These are phyloP conservation scores for Oreotrochilus melanogaster DNA, from an alignment of 2,113 vertebrate species.

Conservation along the genomic window DNA sequence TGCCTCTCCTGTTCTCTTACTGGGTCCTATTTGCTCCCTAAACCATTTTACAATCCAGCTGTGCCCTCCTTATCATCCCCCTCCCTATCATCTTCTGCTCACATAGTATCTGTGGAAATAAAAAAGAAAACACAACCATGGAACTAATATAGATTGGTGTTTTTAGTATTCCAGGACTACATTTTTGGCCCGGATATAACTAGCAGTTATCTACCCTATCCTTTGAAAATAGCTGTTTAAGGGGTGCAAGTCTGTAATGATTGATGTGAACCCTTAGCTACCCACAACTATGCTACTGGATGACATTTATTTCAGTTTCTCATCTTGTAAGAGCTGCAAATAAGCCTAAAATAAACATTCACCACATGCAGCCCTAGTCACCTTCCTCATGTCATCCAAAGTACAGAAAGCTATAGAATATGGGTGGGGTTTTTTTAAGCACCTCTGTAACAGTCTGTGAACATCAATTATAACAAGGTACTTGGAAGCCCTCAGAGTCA, in stretches of 20 bases:
- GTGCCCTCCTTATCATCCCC: accelerated
- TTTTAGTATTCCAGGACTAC: not conserved
- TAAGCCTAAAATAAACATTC: not conserved
- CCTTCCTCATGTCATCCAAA: not conserved
- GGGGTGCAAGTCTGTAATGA: not conserved
- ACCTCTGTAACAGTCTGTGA: not conserved
- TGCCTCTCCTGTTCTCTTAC: not conserved
- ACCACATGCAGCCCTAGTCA: not conserved
- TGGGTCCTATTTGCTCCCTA: not conserved
- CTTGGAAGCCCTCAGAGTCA: not conserved
- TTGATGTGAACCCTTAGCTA: not conserved
- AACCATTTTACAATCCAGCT: not conserved
- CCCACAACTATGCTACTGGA: not conserved
- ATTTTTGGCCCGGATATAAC: not conserved
- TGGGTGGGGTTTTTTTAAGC: not conserved
- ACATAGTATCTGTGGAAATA: not conserved
- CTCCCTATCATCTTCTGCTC: not conserved
- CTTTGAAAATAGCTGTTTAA: not conserved
- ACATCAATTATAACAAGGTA: not conserved
- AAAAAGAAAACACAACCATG: not conserved
- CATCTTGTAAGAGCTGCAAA: not conserved
- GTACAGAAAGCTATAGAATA: not conserved
- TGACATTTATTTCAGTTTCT: not conserved
- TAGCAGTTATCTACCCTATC: not conserved
- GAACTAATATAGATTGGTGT: not conserved